Percentiles rank a stretch among this genome's conserved stretches.
Evolutionary conservation across 2,797 vertebrate species (phyloP).

Genomic region (Myiotriccus ornatus): DNA sequence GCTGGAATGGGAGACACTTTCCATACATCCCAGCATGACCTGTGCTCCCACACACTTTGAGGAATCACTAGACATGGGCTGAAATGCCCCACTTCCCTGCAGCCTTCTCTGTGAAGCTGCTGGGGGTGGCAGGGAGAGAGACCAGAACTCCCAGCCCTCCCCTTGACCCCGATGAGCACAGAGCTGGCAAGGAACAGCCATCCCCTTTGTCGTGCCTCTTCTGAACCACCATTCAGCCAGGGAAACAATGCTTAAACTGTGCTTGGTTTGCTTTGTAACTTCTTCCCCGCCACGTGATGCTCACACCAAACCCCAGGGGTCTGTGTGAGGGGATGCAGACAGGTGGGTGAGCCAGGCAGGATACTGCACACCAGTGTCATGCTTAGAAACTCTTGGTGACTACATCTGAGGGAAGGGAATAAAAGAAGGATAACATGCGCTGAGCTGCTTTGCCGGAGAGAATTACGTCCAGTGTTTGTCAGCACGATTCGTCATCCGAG

Average conservation of each 20-base stretch:
- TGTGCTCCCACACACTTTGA: rapidly evolving
- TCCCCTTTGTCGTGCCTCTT: neutral
- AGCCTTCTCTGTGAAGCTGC: neutral
- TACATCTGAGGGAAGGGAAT: neutral
- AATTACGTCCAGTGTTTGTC: neutral
- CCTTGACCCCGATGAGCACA: rapidly evolving
- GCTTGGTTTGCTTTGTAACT: neutral
- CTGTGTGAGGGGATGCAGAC: rapidly evolving
- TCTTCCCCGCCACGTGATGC: neutral
- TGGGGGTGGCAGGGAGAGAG: rapidly evolving
- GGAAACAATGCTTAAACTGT: slow-evolving; percentile 6
- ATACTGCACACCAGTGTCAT: rapidly evolving
- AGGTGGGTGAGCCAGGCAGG: neutral
- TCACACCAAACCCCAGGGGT: neutral
- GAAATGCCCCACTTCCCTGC: neutral
- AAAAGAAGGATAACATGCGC: neutral
- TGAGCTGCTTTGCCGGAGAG: neutral
- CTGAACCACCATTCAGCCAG: neutral
- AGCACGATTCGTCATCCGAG: neutral
- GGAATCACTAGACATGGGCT: neutral
- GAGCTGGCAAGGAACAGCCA: neutral
- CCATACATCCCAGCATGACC: rapidly evolving
- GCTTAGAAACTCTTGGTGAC: neutral
- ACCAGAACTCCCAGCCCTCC: neutral
- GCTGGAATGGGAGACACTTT: neutral